Percentiles rank a stretch among this genome's conserved stretches.
These are phyloP conservation scores for Osmerus eperlanus DNA, from an alignment of 2,113 vertebrate species.

Conservation along the genomic window DNA sequence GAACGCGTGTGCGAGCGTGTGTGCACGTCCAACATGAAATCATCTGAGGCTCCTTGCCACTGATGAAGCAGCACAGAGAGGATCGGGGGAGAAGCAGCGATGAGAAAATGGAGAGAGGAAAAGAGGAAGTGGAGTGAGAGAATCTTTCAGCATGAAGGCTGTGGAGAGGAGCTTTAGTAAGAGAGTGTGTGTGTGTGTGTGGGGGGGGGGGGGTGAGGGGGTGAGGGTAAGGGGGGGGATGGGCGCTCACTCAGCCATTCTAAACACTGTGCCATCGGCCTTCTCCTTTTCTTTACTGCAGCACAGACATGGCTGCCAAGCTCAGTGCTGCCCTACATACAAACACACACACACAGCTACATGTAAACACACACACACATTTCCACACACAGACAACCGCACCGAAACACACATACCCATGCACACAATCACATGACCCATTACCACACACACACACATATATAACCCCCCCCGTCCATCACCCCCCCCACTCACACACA, in stretches of 20 bases:
- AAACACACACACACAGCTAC: background rate
- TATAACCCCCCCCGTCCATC: too few species aligned
- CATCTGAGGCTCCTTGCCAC: slow-evolving; percentile 16
- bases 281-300: slow-evolving; percentile 72
- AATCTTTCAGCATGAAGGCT: background rate
- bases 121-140: background rate
- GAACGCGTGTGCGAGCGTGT: background rate
- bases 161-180: too few species aligned
- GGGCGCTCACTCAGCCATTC: slow-evolving; percentile 11
- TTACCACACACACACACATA: too few species aligned
- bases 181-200: background rate
- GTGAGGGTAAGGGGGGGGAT: background rate
- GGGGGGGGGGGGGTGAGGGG: too few species aligned
- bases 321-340: slow-evolving; percentile 1
- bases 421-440: too few species aligned
- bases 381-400: too few species aligned
- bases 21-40: background rate
- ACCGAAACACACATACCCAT: too few species aligned
- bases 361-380: too few species aligned
- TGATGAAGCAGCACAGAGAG: slow-evolving; percentile 10
- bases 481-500: too few species aligned
- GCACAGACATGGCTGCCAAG: slow-evolving; percentile 44
- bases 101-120: background rate
- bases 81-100: background rate
- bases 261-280: slow-evolving; percentile 18